Evolutionary conservation across 2,888 invertebrate species (phyloP).

Genomic region (Beris morrisii): DNA sequence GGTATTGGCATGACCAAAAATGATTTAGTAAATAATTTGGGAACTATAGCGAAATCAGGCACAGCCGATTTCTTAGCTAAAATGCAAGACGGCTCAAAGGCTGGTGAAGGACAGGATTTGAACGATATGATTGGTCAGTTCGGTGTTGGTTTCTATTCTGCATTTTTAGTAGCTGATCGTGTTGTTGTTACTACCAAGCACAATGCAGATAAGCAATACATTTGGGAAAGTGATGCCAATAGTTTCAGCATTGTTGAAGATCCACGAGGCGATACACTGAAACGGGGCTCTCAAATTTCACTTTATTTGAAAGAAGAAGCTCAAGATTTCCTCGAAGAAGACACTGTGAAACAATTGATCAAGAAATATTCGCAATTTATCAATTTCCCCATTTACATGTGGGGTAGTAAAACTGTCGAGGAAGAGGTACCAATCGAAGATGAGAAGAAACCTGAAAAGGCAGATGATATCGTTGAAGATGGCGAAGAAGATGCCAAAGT

Average conservation of each 20-base stretch:
- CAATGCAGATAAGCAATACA: conserved; percentile 90
- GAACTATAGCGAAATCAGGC: conserved; percentile 97
- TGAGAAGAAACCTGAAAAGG: conserved; percentile 56
- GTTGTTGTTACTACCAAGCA: conserved; percentile 96
- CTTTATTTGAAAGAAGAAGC: conserved; percentile 96
- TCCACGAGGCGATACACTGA: conserved; percentile 89
- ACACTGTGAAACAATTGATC: conserved; percentile 86
- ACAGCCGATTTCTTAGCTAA: conserved; percentile 94
- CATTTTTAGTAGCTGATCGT: conserved; percentile 94
- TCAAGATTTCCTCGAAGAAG: conserved; percentile 90
- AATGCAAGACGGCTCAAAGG: conserved; percentile 68
- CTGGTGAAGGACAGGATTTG: conserved; percentile 69
- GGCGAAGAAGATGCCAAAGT: conserved; percentile 60
- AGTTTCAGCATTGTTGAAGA: conserved; percentile 89
- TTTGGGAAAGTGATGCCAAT: conserved; percentile 97
- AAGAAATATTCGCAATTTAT: conserved; percentile 99
- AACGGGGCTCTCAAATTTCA: conserved; percentile 84
- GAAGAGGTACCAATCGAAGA: conserved; percentile 71
- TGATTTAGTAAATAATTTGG: conserved; percentile 93
- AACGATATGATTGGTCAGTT: conserved; percentile 99
- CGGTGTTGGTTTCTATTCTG: conserved; percentile 99
- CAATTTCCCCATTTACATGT: conserved; percentile 97
- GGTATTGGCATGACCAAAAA: conserved; percentile 97
- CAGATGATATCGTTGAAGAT: conserved; percentile 61
- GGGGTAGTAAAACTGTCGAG: conserved; percentile 77